A percentile compares a stretch with the other conserved stretches of the same genome.
These are phyloP conservation scores for Metellina segmentata DNA, from an alignment of 2,888 invertebrate genomes.

Conservation along the genomic window DNA sequence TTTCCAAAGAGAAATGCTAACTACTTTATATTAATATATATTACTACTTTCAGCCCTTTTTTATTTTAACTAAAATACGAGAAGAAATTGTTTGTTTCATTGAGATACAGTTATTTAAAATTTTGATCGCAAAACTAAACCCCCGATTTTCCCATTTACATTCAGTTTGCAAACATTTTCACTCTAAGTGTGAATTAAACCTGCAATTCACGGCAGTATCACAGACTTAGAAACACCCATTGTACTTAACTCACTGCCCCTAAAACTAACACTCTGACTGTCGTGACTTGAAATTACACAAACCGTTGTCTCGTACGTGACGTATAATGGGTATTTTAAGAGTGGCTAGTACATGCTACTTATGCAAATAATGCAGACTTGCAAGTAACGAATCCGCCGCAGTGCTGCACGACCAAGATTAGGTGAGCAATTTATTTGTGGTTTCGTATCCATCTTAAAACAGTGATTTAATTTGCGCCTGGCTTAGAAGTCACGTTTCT, in stretches of 20 bases:
- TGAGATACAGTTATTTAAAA: too few species aligned
- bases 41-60: too few species aligned
- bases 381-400: background rate
- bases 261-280: background rate
- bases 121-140: too few species aligned
- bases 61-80: too few species aligned
- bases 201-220: too few species aligned
- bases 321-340: constrained; percentile 7
- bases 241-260: constrained; percentile 16
- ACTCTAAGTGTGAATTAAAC: too few species aligned
- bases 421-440: constrained; percentile 58
- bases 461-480: constrained; percentile 48
- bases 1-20: too few species aligned
- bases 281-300: constrained; percentile 44
- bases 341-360: background rate
- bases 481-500: constrained; percentile 18
- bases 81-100: too few species aligned
- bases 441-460: constrained; percentile 41
- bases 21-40: too few species aligned
- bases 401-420: constrained; percentile 35
- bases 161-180: too few species aligned
- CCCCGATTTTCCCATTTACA: too few species aligned
- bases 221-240: too few species aligned
- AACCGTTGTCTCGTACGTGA: constrained; percentile 40
- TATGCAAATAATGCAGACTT: constrained; percentile 42